Base-by-base conservation (phyloP, 2,113 vertebrate genomes). In the Carlito syrichta region DNA sequence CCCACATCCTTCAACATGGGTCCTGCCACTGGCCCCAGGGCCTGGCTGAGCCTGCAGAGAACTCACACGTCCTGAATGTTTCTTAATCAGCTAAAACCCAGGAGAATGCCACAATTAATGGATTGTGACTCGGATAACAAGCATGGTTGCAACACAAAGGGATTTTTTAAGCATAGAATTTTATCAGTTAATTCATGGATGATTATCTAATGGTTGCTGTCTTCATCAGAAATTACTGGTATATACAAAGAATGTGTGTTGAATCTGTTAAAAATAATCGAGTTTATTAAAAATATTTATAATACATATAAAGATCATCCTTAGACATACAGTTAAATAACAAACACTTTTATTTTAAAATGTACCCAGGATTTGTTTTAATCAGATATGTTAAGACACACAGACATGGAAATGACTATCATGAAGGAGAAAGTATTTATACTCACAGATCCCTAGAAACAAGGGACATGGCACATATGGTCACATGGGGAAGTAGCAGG, bases 131-230 rank as follows among this genome's bases (percentile, higher is more conserved):
- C 27, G 40, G 27, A 62, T 89, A 77, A 82, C 77, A 93, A 91
- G n/a, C 60, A 9, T n/a, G n/a, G 54, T 84, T 63, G 7, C 14
- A n/a, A 83, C 4, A 16, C 12, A 78, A 11, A 86, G 17, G 2
- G 23, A 13, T 38, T 91, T 52, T 86, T 78, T 16, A 23, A 81
- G 60, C 10, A 69, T 63, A 32, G 20, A 45, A 22, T 71, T 95
- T 89, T 91, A 88, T 88, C 30, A 52, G 12, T 83, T 62, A 86
- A 79, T 85, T 54, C 43, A 48, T 91, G 78, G 85, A 62, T 82
- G 35, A 71, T 50, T 91, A 86, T 71, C 27, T 58, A 35, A 32
- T n/a, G n/a, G 69, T 91, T 95, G 68, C 86, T 85, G n/a, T 94
- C 56, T 94, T 96, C 76, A 38, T 68, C 27, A 23, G 58, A 27